Evolutionary conservation across 2,888 invertebrate genomes (phyloP), one percentile per base, ranked within the genome.

Genomic region (Leptopilina drosophilae): DNA sequence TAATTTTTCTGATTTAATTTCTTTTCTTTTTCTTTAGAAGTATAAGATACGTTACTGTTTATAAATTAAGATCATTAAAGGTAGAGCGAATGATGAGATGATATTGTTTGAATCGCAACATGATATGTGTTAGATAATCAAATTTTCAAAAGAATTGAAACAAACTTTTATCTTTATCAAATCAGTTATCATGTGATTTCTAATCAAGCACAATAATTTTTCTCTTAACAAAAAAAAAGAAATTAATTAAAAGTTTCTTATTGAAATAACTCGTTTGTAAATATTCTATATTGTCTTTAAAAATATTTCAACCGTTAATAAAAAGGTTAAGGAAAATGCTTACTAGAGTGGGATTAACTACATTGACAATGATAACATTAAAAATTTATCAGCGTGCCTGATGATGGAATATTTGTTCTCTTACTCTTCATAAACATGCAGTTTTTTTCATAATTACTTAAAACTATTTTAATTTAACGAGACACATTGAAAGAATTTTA

Each of bases 111-210:
- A 83, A 69, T 84, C 26, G 81, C 82, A 81, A 82, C 79, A 77
- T 84, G 84, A 84, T 80, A 82, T 84, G 84, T 85, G 79, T 83
- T 84, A 81, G 80, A 82, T 78, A 84, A 81, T 80, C 83, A 77
- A 20, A 81, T 77, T 83, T 85, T 81, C 3, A 82, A 84, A 82
- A 84, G 33, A 85, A 82, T 81, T 83, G 83, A 82, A 84, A 82
- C 82, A 84, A 83, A 84, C 80, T 78, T 82, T 84, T 85, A 89
- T 86, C 86, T 84, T 88, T 84, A 87, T 86, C 84, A 87, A 85
- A 86, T 86, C 69, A 84, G 81, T 80, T 33, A 64, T 59, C 82
- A 78, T 78, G 77, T 42, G 77, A 82, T 79, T 83, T 84, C 82
- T 81, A 82, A 82, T 82, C 80, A 84, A 86, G 81, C 82, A 84